These are phyloP conservation scores for Syngnathus rostellatus DNA, from an alignment of 2,797 vertebrate species.

Conservation along the genomic window DNA sequence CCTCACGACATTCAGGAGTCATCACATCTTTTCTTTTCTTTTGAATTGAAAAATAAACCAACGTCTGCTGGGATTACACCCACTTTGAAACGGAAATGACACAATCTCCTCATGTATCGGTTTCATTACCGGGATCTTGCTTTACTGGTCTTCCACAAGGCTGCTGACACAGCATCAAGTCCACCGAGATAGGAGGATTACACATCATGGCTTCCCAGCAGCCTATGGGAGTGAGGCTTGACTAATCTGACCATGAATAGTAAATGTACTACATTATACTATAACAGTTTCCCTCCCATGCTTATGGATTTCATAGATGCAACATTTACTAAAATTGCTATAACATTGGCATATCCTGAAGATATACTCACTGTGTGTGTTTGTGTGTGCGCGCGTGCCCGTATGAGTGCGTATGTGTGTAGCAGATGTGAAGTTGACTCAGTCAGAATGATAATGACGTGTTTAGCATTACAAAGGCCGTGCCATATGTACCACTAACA, in stretches of 20 bases:
- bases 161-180: slow-evolving; percentile 60
- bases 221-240: slow-evolving; percentile 44
- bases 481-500: slow-evolving; percentile 23
- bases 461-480: slow-evolving; percentile 55
- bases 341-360: no score
- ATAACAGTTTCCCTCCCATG: not conserved
- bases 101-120: slow-evolving; percentile 20
- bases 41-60: slow-evolving; percentile 15
- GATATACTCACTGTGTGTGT: not conserved
- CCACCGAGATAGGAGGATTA: slow-evolving; percentile 51
- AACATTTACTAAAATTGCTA: no score
- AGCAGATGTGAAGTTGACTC: slow-evolving; percentile 39
- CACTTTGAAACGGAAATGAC: slow-evolving; percentile 15
- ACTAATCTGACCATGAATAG: slow-evolving; percentile 40
- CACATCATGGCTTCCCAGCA: slow-evolving; percentile 27
- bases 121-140: slow-evolving; percentile 32
- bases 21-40: slow-evolving; percentile 15
- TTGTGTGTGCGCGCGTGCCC: not conserved
- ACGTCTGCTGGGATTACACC: not conserved
- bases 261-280: slow-evolving; percentile 6
- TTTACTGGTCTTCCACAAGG: slow-evolving; percentile 33
- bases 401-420: slow-evolving; percentile 19
- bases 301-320: no score
- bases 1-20: slow-evolving; percentile 2
- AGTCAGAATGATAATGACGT: slow-evolving; percentile 43